Evolutionary conservation across 2,113 vertebrate species (phyloP), one percentile per base, ranked within the genome.

Genomic region (Sinosuthora webbiana): DNA sequence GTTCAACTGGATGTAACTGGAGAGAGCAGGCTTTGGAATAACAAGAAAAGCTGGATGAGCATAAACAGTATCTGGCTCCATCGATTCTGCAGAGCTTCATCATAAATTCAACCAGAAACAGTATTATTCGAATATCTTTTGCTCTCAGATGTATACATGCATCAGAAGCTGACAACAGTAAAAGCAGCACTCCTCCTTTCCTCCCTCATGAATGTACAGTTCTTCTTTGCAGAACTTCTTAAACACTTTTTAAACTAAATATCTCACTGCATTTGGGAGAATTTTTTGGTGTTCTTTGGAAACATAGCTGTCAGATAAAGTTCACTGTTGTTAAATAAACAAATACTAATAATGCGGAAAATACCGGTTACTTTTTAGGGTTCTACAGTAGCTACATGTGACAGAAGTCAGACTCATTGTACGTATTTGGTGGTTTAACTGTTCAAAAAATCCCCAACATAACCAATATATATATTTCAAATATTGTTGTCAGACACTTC

Each of bases 31-130:
- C n/a, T 92, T 91, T 79, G 41, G 78, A 87, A 15, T 53, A 78
- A 87, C 15, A 30, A 87, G 49, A 79, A 91, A 91, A 94, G 62
- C 35, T 70, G 45, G 80, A 65, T 74, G 9, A 92, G 50, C 33
- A 31, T 44, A 69, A 89, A 68, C 8, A 39, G 57, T 87, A 76
- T 82, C 57, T 79, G 62, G 33, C 53, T 85, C 31, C 45, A 65
- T 75, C 0, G 0, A 57, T 84, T 87, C 74, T 82, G 41, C 50
- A 94, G 20, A 87, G 1, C 41, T 79, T 84, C 25, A 71, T 45
- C 45, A 50, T 85, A 87, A 87, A 87, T 76, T 79, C 81, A 85
- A 65, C 20, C 42, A 83, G 81, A 89, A 94, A 75, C n/a, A 68
- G 3, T 49, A 79, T 62, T 68, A 89, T 45, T 87, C 52, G 19